Evolutionary conservation across 2,888 invertebrate species (phyloP), one percentile per base, ranked within the genome.

Genomic region (Sabellastarte sp.): DNA sequence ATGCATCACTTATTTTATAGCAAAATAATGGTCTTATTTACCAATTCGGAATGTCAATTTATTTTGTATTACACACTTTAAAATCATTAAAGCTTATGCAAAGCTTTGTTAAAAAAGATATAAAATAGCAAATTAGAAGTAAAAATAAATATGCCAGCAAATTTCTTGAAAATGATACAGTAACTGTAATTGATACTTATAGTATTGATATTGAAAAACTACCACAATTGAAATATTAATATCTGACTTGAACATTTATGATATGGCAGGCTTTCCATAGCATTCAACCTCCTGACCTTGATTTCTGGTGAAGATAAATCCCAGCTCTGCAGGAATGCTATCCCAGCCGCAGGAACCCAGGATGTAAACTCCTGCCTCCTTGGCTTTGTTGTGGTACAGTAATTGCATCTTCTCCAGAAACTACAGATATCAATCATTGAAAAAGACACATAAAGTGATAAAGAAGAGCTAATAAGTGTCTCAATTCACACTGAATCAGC

Each of bases 341-440:
- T 97, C 97, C 82, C 93, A 92, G 24, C 97, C 97, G 85, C 95
- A 96, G 1, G 95, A 91, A 72, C 93, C 93, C 32, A 98, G 85
- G 5, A 97, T 86, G 83, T 91, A 95, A 2, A 93, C 88, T n/a
- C 91, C 90, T 10, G 90, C 90, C 73, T 92, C 89, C 74, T 89
- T 86, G 2, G 87, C 87, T 60, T 80, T 74, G 32, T 89, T 87
- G 73, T 90, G 86, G 83, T 96, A 95, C 73, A 91, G 87, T 63
- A 94, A 82, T 79, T 93, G 93, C 89, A 93, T 93, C 32, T 84
- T 85, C 82, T 95, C 94, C 84, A 95, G 89, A 80, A 71, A 71
- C 71, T 71, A 53, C 20, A 57, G 41, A 20, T 41, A n/a, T n/a
- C n/a, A n/a, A n/a, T n/a, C n/a, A n/a, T n/a, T n/a, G n/a, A n/a